Evolutionary conservation across 2,113 vertebrate species (phyloP).

Genomic region (Aplodontia rufa): DNA sequence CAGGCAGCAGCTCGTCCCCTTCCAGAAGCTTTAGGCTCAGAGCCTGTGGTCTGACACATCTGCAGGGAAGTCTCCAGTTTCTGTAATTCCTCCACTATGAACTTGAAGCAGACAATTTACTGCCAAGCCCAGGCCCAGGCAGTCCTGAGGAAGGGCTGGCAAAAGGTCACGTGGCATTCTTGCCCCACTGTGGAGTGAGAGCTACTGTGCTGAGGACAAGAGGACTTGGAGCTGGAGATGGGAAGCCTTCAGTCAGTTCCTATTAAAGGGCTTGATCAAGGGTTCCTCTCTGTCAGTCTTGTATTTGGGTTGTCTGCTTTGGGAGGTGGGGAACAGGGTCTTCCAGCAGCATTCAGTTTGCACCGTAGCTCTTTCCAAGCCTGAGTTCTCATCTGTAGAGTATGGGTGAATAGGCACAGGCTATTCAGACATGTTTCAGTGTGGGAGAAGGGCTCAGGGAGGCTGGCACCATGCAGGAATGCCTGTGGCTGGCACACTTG

Average conservation of each 20-base stretch:
- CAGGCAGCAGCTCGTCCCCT: not conserved
- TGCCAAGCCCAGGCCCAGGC: not conserved
- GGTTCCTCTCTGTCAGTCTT: not conserved
- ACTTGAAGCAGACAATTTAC: not conserved
- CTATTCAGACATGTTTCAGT: not conserved
- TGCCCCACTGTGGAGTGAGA: not conserved
- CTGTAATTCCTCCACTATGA: not conserved
- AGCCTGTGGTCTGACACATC: not conserved
- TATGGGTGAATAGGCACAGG: not conserved
- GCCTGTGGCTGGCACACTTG: not conserved
- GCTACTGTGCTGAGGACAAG: not conserved
- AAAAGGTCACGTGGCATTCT: not conserved
- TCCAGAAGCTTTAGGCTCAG: not conserved
- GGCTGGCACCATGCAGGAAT: not conserved
- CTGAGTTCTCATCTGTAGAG: not conserved
- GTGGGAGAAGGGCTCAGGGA: not conserved
- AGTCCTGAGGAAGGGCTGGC: not conserved
- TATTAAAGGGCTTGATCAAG: conserved; percentile 70
- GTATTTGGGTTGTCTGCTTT: not conserved
- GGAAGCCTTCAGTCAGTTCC: not conserved
- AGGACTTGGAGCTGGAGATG: not conserved
- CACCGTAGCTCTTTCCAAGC: not conserved
- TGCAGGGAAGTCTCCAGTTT: not conserved
- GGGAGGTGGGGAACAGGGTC: not conserved
- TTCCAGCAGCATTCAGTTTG: not conserved